Base-by-base conservation (phyloP, 2,797 vertebrate species). In the Nannoperca australis region DNA sequence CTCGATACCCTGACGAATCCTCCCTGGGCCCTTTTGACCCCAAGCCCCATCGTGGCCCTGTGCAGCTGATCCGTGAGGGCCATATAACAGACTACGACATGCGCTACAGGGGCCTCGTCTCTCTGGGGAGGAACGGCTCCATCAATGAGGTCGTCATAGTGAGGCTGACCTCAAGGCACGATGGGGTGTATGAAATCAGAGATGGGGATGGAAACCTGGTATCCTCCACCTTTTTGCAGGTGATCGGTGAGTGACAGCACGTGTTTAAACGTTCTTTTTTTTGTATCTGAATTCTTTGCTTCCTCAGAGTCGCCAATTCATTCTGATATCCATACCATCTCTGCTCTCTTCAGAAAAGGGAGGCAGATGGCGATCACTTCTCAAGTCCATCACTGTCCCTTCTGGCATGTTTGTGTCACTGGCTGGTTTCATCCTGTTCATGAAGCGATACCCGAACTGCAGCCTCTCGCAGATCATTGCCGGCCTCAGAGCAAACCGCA, bases 341-440 rank as follows among this genome's bases (percentile, higher is more conserved):
- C 14, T 65, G 27, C 45, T 59, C 22, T 53, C 22, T 74, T 5
- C 59, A 94, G 91, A 93, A 36, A 93, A 70, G 36, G 83, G 72
- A 9, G 76, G 67, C 44, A 88, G 51, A 66, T 94, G 92, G 93
- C 89, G 91, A 87, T 71, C 90, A 0, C 73, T 94, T 17, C 83
- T 94, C 17, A 94, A 92, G 73, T 93, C 92, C 2, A 87, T 94
- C 78, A 90, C 85, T 2, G 90, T 92, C 38, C 91, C 93, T 5
- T 93, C 90, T 42, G 91, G 94, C 40, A 87, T 94, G 92, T 91
- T 95, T 65, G 80, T 93, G 56, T 89, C 93, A 0, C 58, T 95
- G 89, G 87, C 87, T 44, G 90, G 93, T 67, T 86, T 95, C 66
- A 82, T 94, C 62, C 76, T 95, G 53, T 93, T 94, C 79, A 78